Evolutionary conservation across 2,797 vertebrate species (phyloP), one percentile per base, ranked within the genome.

Genomic region (Tangara arthus): DNA sequence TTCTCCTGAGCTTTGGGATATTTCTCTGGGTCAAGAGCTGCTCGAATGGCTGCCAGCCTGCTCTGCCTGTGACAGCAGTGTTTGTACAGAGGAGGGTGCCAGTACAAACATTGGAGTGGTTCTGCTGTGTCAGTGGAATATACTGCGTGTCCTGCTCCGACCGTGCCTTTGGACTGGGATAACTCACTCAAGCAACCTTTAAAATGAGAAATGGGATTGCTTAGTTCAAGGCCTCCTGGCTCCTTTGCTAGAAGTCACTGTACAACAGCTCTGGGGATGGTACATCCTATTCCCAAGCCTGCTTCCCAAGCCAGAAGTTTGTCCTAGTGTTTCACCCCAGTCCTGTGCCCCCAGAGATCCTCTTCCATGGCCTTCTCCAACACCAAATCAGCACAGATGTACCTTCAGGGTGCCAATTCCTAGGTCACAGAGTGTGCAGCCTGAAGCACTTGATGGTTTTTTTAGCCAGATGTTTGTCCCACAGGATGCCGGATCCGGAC

Each of bases 401-500:
- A 12, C n/a, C 34, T 68, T 52, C 52, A 35, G 68, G 21, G 32
- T 57, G 37, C 32, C 16, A 4, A 0, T 18, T 22, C 30, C 41
- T 70, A 42, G 85, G 11, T 53, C 68, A 9, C 24, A 20, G 22
- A 19, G 10, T 46, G 42, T 60, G 49, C 35, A 76, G 10, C 14
- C 53, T 34, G 57, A 35, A 59, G n/a, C 22, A 14, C 59, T 35
- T 20, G 17, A 1, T 72, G 64, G 10, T 42, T 53, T 64, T 81
- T 68, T 86, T 50, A 97, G 76, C 78, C 46, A 71, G 15, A 24
- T 94, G 53, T 71, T 87, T 97, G 78, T 97, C 91, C 96, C 71
- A 9, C 97, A 99, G 99, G 97, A 99, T 99, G 99, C 99, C 99
- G 15, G 99, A 99, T 91, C 95, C 98, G 5, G 98, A 99, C 95